Evolutionary conservation across 2,797 vertebrate species (phyloP), one percentile per base, ranked within the genome.

Genomic region (Muraenolepis orangiensis): DNA sequence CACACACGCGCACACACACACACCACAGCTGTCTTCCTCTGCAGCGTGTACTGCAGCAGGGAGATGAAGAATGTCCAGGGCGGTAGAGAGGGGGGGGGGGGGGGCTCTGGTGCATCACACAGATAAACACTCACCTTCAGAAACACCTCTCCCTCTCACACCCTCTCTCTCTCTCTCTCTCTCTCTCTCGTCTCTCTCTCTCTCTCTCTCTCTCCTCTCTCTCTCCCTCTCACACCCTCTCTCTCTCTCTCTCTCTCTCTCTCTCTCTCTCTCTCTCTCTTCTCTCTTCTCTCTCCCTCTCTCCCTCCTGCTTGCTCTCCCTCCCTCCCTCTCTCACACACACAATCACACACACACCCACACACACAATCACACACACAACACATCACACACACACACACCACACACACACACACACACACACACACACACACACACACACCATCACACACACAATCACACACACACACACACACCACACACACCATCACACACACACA

Each of bases 11-110:
- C n/a, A n/a, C n/a, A n/a, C n/a, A n/a, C n/a, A n/a, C n/a, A n/a
- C n/a, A n/a, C n/a, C n/a, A n/a, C n/a, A n/a, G n/a, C 66, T 67
- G 76, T 79, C 76, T 90, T 74, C 82, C 84, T 81, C 83, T 89
- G 87, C 91, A 91, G 89, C 79, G 78, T 88, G 78, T 87, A 83
- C 90, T 87, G 90, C 90, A 91, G 88, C n/a, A 82, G 87, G 78
- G 79, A 71, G 82, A 82, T 89, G 87, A 88, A 92, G 87, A 90
- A 92, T 91, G 88, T 80, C 83, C 82, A 83, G 83, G 34, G 75
- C 77, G 83, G n/a, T n/a, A n/a, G n/a, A n/a, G n/a, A n/a, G n/a
- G n/a, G n/a, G n/a, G n/a, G n/a, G n/a, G 81, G 78, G 71, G 79
- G 74, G 82, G 64, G 69, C 12, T 13, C 71, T 86, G 83, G 85